Evolutionary conservation across 2,888 invertebrate genomes (phyloP).

Genomic region (Calameuta filiformis): DNA sequence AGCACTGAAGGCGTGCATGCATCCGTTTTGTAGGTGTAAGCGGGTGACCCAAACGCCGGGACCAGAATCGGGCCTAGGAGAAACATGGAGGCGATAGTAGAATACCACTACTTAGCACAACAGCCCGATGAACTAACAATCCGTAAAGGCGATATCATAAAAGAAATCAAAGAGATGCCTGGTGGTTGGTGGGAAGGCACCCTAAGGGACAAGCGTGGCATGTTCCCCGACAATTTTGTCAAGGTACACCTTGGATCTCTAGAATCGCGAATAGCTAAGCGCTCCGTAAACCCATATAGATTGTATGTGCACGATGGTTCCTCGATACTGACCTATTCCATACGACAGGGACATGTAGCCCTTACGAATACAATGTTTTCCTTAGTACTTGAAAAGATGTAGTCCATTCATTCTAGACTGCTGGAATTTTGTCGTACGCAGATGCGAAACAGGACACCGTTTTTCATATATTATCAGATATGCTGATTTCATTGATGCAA

Average conservation of each 20-base stretch:
- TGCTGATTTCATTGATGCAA: background rate
- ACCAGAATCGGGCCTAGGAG: conserved; percentile 15
- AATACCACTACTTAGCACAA: conserved; percentile 87
- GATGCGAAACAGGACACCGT: background rate
- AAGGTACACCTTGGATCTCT: conserved; percentile 65
- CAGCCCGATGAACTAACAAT: conserved; percentile 88
- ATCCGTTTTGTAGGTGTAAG: conserved; percentile 36
- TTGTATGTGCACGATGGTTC: background rate
- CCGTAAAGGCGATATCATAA: conserved; percentile 84
- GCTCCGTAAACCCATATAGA: background rate
- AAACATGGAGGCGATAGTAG: conserved; percentile 80
- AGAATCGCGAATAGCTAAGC: background rate
- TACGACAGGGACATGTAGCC: background rate
- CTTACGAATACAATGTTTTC: background rate
- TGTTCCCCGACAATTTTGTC: conserved; percentile 96
- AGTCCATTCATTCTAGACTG: conserved; percentile 9
- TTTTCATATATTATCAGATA: background rate
- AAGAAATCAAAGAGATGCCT: conserved; percentile 79
- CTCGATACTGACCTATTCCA: background rate
- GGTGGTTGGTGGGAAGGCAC: conserved; percentile 96
- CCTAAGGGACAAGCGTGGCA: conserved; percentile 81
- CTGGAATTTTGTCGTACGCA: background rate
- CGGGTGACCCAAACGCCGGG: conserved; percentile 32
- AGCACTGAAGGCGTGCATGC: background rate
- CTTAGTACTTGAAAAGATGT: background rate